Percentiles rank a stretch among this genome's conserved stretches.
phyloP scores from a whole-genome alignment of 2,888 invertebrate species.

The Tipula lateralis region DNA sequence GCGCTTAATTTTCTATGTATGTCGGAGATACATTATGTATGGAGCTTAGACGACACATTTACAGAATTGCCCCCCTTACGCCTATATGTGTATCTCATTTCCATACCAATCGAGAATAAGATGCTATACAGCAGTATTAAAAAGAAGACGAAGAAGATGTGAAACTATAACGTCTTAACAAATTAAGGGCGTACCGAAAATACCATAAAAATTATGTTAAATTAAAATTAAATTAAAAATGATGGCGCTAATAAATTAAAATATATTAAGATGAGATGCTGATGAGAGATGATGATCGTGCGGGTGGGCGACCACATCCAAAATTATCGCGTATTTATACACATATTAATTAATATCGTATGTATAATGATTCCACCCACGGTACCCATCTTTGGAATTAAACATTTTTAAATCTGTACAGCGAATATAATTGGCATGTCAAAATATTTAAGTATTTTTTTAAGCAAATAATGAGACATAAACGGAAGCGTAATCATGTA shows the following conservation, averaged over 20 bases:
- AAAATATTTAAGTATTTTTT: background rate
- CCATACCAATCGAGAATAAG: background rate
- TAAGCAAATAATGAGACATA: background rate
- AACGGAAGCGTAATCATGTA: background rate
- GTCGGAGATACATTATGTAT: too few species aligned
- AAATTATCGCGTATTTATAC: background rate
- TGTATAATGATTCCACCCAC: background rate
- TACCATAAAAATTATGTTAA: background rate
- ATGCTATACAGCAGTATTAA: background rate
- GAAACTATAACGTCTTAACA: background rate
- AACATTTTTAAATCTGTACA: background rate
- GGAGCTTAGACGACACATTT: too few species aligned
- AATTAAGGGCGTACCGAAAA: background rate
- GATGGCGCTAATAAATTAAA: background rate
- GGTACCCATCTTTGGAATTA: background rate
- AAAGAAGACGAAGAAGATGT: background rate
- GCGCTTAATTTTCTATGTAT: background rate
- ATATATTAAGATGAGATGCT: background rate
- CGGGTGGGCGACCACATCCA: background rate
- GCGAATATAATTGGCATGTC: background rate
- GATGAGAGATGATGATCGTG: background rate
- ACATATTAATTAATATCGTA: background rate
- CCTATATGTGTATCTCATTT: background rate
- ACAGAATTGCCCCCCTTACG: background rate
- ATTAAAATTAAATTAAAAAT: background rate